These are phyloP conservation scores for Vollenhovia emeryi DNA, from an alignment of 1,140 invertebrate genomes.

Conservation along the genomic window DNA sequence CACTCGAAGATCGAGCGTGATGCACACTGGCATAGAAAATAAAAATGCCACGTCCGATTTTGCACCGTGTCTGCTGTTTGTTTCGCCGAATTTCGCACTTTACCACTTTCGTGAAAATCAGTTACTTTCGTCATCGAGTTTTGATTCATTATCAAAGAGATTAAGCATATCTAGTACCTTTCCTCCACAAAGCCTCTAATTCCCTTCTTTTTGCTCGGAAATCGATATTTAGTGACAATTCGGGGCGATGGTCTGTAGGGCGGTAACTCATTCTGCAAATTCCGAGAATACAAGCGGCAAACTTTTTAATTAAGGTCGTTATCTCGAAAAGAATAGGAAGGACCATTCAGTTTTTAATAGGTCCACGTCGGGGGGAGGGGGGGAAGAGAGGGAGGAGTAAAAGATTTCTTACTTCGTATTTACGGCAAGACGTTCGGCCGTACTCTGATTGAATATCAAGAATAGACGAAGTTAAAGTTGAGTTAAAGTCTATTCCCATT, in stretches of 20 bases:
- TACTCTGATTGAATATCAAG: slow-evolving; percentile 13
- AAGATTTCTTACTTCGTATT: slow-evolving; percentile 28
- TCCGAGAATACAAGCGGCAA: slow-evolving; percentile 38
- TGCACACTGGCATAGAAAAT: neutral
- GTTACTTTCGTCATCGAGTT: neutral
- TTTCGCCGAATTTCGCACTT: neutral
- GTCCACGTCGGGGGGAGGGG: neutral
- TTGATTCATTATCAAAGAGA: neutral
- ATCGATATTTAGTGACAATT: slow-evolving; percentile 15
- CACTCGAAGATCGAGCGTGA: neutral
- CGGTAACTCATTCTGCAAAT: slow-evolving; percentile 36
- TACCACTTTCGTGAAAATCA: neutral
- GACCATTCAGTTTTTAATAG: slow-evolving; percentile 67
- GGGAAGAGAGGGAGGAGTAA: neutral
- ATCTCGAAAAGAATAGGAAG: slow-evolving; percentile 16
- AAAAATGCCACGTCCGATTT: neutral
- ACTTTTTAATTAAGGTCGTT: slow-evolving; percentile 72
- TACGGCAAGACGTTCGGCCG: neutral
- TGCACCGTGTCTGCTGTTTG: neutral
- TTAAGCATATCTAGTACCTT: neutral
- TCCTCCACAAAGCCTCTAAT: neutral
- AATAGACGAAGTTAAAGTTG: neutral
- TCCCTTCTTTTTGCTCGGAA: neutral
- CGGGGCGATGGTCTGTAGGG: neutral
- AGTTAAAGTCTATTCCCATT: neutral